Percentiles rank a stretch among this genome's conserved stretches.
Conservation (phyloP, 1,140 invertebrate genomes). For the Elymnias hypermnestra region DNA sequence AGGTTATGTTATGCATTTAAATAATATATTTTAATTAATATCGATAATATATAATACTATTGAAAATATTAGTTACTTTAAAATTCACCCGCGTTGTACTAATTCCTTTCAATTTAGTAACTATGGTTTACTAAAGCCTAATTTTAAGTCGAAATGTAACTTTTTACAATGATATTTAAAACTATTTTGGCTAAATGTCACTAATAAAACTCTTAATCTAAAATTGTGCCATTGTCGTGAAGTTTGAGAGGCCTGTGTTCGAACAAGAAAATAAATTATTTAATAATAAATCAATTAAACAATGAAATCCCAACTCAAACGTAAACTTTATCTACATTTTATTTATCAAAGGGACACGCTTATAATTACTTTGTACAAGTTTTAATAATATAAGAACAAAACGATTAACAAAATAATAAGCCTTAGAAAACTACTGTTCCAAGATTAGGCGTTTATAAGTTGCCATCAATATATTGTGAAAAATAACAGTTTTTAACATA, state of each 20-base stretch:
- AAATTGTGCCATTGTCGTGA: conserved; percentile 57
- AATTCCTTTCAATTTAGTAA: conserved; percentile 55
- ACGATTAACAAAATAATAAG: conserved; percentile 37
- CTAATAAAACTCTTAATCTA: conserved; percentile 64
- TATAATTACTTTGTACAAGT: conserved; percentile 62
- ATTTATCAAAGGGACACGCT: conserved; percentile 40
- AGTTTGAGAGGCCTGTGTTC: conserved; percentile 5
- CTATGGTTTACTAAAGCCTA: conserved; percentile 44
- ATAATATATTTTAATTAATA: neutral
- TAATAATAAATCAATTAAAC: conserved; percentile 1
- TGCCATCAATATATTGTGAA: conserved; percentile 1
- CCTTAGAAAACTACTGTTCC: conserved; percentile 25
- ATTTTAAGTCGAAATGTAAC: conserved; percentile 53
- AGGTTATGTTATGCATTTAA: neutral
- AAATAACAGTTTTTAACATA: conserved; percentile 5
- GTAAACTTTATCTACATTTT: conserved; percentile 48
- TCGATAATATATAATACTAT: conserved; percentile 4
- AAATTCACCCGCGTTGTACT: conserved; percentile 53
- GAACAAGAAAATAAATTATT: conserved; percentile 4
- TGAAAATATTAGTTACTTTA: conserved; percentile 15
- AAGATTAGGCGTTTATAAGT: conserved; percentile 22
- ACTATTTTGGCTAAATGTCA: conserved; percentile 73
- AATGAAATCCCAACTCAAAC: conserved; percentile 1
- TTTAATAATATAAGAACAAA: conserved; percentile 47
- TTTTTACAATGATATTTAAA: conserved; percentile 65